Conservation (phyloP, 2,888 invertebrate species). For the Microdon myrmicae region DNA sequence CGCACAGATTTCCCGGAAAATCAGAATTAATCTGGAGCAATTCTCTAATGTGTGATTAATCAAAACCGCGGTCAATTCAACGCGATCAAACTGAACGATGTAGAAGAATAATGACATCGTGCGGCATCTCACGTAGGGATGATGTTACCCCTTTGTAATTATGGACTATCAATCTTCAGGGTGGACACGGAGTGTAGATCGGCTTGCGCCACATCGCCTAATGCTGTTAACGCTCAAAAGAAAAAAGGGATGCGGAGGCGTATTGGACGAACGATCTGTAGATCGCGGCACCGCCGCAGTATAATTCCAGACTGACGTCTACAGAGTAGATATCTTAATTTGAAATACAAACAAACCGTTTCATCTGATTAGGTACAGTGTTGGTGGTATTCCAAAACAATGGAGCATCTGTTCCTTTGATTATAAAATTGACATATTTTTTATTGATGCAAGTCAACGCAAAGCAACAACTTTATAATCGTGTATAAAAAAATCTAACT, state of each 20-base stretch:
- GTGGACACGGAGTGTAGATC: slow-evolving; percentile 31
- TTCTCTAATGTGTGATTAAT: slow-evolving; percentile 43
- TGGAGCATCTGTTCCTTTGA: too few relatives aligned
- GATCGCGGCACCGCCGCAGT: slow-evolving; percentile 20
- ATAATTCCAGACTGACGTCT: slow-evolving; percentile 1
- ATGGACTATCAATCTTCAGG: slow-evolving; percentile 46
- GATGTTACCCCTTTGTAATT: slow-evolving; percentile 28
- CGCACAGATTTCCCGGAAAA: slow-evolving; percentile 18
- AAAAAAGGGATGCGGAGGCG: slow-evolving; percentile 39
- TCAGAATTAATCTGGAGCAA: slow-evolving; percentile 31
- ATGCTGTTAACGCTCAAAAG: slow-evolving; percentile 16
- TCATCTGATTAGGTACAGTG: background rate
- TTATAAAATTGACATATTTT: background rate
- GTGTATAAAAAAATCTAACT: background rate
- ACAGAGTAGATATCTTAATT: slow-evolving; percentile 1
- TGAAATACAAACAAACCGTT: slow-evolving; percentile 9
- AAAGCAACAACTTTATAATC: background rate
- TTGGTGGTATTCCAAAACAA: background rate
- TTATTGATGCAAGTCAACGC: too few relatives aligned
- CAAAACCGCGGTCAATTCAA: slow-evolving; percentile 22
- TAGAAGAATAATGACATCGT: slow-evolving; percentile 35
- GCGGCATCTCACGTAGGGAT: slow-evolving; percentile 16
- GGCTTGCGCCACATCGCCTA: slow-evolving; percentile 35
- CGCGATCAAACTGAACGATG: slow-evolving; percentile 1
- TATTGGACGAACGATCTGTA: slow-evolving; percentile 25